Conservation (phyloP, 2,888 invertebrate genomes). For the Entomobrya multifasciata region DNA sequence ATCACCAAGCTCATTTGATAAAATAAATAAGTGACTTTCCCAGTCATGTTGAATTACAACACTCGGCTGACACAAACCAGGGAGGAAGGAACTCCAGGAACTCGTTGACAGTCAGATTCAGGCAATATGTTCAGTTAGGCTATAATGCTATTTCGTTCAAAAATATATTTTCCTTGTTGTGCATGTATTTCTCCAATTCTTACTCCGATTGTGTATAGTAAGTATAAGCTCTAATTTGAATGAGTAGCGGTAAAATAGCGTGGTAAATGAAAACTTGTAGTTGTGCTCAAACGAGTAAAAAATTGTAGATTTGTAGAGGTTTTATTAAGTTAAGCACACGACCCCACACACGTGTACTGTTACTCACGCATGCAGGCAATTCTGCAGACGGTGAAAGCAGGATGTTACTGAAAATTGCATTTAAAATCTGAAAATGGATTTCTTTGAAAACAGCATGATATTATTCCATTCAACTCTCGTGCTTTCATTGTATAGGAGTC, state of each 20-base stretch:
- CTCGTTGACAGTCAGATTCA: no score
- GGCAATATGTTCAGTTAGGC: no score
- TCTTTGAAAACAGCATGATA: not conserved
- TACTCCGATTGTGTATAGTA: no score
- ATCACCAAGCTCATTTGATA: not conserved
- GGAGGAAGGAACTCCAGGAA: no score
- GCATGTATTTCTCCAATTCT: no score
- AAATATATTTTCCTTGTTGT: no score
- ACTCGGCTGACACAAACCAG: no score
- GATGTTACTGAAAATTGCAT: slow-evolving; percentile 26
- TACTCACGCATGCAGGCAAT: no score
- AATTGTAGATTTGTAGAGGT: slow-evolving; percentile 13
- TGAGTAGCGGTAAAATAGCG: not conserved
- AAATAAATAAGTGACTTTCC: slow-evolving; percentile 8
- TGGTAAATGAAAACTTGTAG: slow-evolving; percentile 12
- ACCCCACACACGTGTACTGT: not conserved
- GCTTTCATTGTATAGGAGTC: no score
- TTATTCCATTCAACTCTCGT: no score
- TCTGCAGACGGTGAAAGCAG: not conserved
- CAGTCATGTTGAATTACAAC: no score
- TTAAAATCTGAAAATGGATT: slow-evolving; percentile 5
- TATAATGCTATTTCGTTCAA: no score
- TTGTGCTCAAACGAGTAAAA: not conserved
- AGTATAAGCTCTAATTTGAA: slow-evolving; percentile 14
- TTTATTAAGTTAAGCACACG: slow-evolving; percentile 9